phyloP scores from a whole-genome alignment of 2,888 invertebrate genomes.

The Orchestes rusci region DNA sequence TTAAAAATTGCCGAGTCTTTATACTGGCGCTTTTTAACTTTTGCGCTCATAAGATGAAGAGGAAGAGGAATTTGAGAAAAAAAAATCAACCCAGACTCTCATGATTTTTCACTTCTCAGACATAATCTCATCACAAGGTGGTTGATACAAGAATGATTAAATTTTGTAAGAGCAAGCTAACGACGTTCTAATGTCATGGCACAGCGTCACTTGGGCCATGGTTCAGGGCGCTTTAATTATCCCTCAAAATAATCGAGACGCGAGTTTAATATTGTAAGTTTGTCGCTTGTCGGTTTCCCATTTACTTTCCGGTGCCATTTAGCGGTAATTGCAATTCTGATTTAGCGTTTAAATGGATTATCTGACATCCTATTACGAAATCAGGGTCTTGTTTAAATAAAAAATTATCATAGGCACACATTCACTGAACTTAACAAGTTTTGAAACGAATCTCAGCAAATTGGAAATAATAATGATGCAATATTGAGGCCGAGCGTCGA shows the following conservation, averaged over 20 bases:
- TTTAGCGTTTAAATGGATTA: slow-evolving; percentile 14
- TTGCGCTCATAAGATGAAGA: too few species aligned
- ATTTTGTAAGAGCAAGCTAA: slow-evolving; percentile 36
- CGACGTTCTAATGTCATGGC: slow-evolving; percentile 37
- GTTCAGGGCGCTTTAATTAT: slow-evolving; percentile 37
- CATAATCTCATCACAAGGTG: too few species aligned
- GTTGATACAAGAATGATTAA: slow-evolving; percentile 31
- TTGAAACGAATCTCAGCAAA: slow-evolving; percentile 26
- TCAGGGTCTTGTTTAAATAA: too few species aligned
- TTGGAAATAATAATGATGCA: slow-evolving; percentile 43
- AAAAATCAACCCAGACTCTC: too few species aligned
- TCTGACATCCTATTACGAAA: too few species aligned
- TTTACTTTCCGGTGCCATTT: slow-evolving; percentile 29
- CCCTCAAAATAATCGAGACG: slow-evolving; percentile 37
- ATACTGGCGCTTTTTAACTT: too few species aligned
- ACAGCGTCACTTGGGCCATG: too few species aligned
- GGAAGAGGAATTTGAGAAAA: too few species aligned
- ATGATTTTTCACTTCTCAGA: too few species aligned
- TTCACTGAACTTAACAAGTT: too few species aligned
- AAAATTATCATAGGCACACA: too few species aligned
- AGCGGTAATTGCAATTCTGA: slow-evolving; percentile 17
- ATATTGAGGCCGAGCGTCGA: slow-evolving; percentile 33
- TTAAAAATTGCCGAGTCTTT: too few species aligned
- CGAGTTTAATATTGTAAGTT: slow-evolving; percentile 36
- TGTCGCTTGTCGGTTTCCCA: slow-evolving; percentile 32